Conservation (phyloP, 2,797 vertebrate species). For the Mus caroli region DNA sequence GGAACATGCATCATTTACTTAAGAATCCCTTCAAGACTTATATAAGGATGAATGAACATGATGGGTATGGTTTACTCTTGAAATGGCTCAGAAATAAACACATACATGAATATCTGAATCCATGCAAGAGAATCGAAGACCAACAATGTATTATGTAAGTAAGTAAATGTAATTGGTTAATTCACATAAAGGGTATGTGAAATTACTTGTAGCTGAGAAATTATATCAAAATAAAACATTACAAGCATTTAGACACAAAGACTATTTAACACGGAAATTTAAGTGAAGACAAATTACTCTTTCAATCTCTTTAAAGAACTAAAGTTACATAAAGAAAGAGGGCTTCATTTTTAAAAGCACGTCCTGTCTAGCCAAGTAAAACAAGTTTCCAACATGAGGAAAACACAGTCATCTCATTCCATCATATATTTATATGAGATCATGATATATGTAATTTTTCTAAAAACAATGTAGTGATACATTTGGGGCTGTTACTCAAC, state of each 20-base stretch:
- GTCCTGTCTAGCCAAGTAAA: conserved; percentile 33
- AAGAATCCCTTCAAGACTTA: background rate
- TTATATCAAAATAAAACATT: conserved; percentile 29
- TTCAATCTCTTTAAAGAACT: background rate
- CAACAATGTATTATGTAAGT: background rate
- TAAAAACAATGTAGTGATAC: conserved; percentile 13
- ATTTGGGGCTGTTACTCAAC: conserved; percentile 4
- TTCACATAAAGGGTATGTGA: background rate
- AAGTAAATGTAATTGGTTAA: conserved; percentile 12
- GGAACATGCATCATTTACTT: background rate
- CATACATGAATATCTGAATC: background rate
- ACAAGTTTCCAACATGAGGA: background rate
- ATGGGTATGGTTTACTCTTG: background rate
- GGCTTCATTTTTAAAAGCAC: conserved; percentile 31
- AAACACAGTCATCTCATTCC: background rate
- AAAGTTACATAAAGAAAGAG: background rate
- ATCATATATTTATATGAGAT: background rate
- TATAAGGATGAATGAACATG: background rate
- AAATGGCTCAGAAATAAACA: conserved; percentile 11
- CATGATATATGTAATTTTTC: conserved; percentile 27
- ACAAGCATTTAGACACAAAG: conserved; percentile 31
- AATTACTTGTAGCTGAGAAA: conserved; percentile 3
- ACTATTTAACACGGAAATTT: background rate
- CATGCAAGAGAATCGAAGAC: background rate
- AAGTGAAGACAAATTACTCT: background rate